Base-by-base conservation (phyloP, 2,888 invertebrate genomes). In the Gortyna flavago region DNA sequence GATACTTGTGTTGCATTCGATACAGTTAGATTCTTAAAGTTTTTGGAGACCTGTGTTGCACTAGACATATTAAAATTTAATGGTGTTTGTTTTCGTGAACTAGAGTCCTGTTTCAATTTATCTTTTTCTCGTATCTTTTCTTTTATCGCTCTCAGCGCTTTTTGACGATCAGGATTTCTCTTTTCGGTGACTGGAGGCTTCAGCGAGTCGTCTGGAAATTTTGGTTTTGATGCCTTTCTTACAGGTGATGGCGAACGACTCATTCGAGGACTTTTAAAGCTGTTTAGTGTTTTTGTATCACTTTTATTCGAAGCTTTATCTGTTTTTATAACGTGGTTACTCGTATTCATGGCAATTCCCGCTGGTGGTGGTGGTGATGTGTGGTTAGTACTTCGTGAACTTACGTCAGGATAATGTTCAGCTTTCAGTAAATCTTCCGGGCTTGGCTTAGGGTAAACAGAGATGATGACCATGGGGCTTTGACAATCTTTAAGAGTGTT, bases 381-480 rank as follows among this genome's bases (percentile, higher is more conserved):
- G 4, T 25, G 9, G n/a, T 54, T 25, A 11, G 64, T 9, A 54
- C 11, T 65, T 29, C 18, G 72, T 25, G 61, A 32, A 38, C 62
- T 64, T 25, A 67, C 69, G 13, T 21, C 11, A 38, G 70, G 21
- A 29, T 18, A 61, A 0, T 32, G 66, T 11, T 18, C 77, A 61
- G 82, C 75, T 79, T 82, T 86, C 29, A 74, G 73, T 44, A 77
- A 82, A 16, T 90, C 89, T 38, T 79, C 76, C n/a, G 87, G 80
- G 54, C 91, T 92, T 78, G 89, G 88, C 77, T 93, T 93, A 25
- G 95, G 94, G 86, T 94, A 96, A 6, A 96, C 95, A 5, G 96
- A 95, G 93, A 96, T 96, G 25, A 96, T 90, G 5, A 96, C 94
- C 35, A 96, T 79, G 32, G 96, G 96, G 79, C 91, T 95, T 35